Percentiles rank a stretch among this genome's conserved stretches.
phyloP scores from a whole-genome alignment of 2,113 vertebrate genomes.

The Microtus richardsoni region DNA sequence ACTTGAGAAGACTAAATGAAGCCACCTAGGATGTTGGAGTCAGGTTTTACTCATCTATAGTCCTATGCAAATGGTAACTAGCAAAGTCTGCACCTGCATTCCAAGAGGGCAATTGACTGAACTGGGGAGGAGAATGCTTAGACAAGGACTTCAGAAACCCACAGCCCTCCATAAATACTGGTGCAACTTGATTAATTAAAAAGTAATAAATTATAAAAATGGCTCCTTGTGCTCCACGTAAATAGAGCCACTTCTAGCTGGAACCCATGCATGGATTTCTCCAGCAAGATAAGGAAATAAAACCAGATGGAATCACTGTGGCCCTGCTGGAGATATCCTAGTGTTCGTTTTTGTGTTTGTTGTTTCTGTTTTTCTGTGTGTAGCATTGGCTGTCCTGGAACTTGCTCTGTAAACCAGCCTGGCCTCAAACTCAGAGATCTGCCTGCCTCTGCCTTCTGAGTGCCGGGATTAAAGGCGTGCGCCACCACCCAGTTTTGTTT shows the following conservation, averaged over 20 bases:
- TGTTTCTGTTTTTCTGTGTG: neutral
- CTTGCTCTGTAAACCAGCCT: neutral
- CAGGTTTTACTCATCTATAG: neutral
- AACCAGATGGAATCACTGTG: neutral
- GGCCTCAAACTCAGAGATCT: neutral
- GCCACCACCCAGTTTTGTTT: neutral
- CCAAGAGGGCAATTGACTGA: neutral
- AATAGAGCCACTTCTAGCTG: neutral
- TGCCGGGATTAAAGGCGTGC: neutral
- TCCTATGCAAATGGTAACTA: slow-evolving; percentile 32
- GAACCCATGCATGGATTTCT: neutral
- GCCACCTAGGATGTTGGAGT: slow-evolving; percentile 23
- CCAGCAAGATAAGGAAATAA: slow-evolving; percentile 28
- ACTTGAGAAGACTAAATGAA: slow-evolving; percentile 35
- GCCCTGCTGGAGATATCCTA: neutral
- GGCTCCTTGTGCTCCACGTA: neutral
- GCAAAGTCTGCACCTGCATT: neutral
- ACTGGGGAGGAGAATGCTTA: neutral
- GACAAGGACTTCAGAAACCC: neutral
- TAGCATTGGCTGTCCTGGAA: neutral
- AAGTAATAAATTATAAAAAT: slow-evolving; percentile 15
- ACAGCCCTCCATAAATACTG: neutral
- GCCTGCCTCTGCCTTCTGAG: neutral
- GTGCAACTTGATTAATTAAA: neutral
- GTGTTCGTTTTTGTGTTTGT: neutral